Evolutionary conservation across 2,113 vertebrate genomes (phyloP), one percentile per base, ranked within the genome.

Genomic region (Ammodytes dubius): DNA sequence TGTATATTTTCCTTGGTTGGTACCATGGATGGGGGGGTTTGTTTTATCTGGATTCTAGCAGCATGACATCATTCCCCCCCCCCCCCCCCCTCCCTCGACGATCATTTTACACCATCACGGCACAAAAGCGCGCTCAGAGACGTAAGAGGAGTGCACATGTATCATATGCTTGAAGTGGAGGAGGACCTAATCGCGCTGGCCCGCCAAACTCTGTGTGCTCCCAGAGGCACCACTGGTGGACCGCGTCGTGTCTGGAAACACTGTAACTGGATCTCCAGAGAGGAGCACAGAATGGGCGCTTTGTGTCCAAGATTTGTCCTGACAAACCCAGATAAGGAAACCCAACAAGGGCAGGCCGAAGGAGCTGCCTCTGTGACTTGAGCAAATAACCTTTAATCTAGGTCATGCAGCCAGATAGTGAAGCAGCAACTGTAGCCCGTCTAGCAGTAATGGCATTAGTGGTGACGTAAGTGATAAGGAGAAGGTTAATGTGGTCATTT

Each of bases 221-320:
- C 86, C 90, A 89, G 81, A 83, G 85, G 91, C 89, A 58, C 84
- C 14, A 78, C 47, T 69, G 82, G 87, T 58, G 82, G 88, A 87
- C 74, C 75, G 77, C 91, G 90, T 89, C 58, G 84, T 85, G 88
- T 94, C 93, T 92, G 90, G 77, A 80, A 80, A 85, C 80, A 52
- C 79, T 92, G 94, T 93, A 94, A 95, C 94, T 88, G 87, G 93
- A 95, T 93, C 95, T 95, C 90, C 79, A 87, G 86, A 92, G 91
- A 93, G 88, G 90, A 92, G 89, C 89, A 88, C 87, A 93, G 94
- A 95, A 94, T 93, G 91, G 89, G 88, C 35, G 88, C 89, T 90
- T 94, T 94, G 93, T 95, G 86, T 91, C 87, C 85, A 78, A 93
- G 92, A 94, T 93, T 93, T 92, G 82, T 91, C 89, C 88, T 89